Evolutionary conservation across 2,797 vertebrate species (phyloP).

Genomic region (Pangasius mekongensis): DNA sequence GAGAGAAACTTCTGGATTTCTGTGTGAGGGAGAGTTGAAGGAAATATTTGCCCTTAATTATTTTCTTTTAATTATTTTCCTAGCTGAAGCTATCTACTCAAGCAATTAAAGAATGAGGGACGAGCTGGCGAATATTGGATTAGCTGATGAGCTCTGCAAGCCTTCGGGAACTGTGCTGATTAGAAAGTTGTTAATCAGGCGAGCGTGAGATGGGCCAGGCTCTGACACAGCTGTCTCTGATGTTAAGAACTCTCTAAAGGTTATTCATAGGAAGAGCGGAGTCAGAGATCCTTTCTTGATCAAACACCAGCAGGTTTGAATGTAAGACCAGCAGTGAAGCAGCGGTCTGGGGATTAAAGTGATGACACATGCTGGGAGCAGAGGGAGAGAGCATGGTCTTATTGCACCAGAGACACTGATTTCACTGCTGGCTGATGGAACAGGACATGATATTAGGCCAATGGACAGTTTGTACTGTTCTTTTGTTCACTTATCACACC

Average conservation of each 20-base stretch:
- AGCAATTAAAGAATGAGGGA: slow-evolving; percentile 6
- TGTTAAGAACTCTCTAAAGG: slow-evolving; percentile 35
- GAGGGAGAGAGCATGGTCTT: background rate
- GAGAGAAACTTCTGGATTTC: slow-evolving; percentile 27
- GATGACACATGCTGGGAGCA: slow-evolving; percentile 29
- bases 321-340: slow-evolving; percentile 39
- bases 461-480: slow-evolving; percentile 9
- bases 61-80: slow-evolving; percentile 11
- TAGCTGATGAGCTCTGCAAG: slow-evolving; percentile 25
- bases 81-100: background rate
- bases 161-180: slow-evolving; percentile 42
- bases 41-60: background rate
- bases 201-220: slow-evolving; percentile 31
- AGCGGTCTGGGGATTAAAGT: slow-evolving; percentile 2
- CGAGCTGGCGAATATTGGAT: background rate
- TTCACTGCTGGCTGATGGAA: slow-evolving; percentile 23
- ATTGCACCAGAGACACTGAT: slow-evolving; percentile 19
- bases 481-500: background rate
- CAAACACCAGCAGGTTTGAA: slow-evolving; percentile 48
- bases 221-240: slow-evolving; percentile 43
- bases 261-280: slow-evolving; percentile 57
- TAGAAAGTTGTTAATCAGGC: slow-evolving; percentile 40
- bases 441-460: background rate
- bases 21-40: background rate
- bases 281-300: slow-evolving; percentile 59